A percentile compares a stretch with the other conserved stretches of the same genome.
phyloP scores from a whole-genome alignment of 2,888 invertebrate genomes.

The Nemotelus nigrinus region DNA sequence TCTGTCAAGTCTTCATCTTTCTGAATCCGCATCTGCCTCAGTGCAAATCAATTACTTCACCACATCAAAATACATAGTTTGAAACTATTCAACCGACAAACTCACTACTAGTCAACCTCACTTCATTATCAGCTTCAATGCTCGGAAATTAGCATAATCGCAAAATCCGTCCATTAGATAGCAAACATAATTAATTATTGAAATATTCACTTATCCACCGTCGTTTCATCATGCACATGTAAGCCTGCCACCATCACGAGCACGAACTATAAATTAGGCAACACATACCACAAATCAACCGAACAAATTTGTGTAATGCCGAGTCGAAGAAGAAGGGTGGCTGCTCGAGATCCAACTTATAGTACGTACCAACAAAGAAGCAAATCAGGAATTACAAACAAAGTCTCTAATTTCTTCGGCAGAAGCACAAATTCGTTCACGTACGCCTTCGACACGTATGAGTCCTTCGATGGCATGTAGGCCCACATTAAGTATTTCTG shows the following conservation, averaged over 20 bases:
- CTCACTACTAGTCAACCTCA: no score
- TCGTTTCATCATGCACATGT: background rate
- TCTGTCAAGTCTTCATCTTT: no score
- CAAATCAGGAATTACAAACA: background rate
- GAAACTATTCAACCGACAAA: no score
- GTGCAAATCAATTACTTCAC: no score
- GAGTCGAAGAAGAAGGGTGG: background rate
- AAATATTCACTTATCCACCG: conserved; percentile 13
- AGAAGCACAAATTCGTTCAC: background rate
- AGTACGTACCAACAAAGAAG: background rate
- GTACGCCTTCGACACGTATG: background rate
- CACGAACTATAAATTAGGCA: conserved; percentile 5
- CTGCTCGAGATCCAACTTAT: background rate
- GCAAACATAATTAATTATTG: conserved; percentile 24
- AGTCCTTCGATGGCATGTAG: background rate
- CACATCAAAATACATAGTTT: no score
- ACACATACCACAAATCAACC: conserved; percentile 28
- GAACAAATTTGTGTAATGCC: conserved; percentile 9
- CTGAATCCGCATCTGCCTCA: no score
- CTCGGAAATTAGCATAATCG: no score
- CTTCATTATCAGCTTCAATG: no score
- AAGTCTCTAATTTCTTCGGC: background rate
- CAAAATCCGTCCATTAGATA: background rate
- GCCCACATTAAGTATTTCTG: background rate
- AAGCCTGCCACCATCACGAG: background rate